These are phyloP conservation scores for Caenorhabditis panamensis DNA, from an alignment of 2,888 invertebrate genomes.

Conservation along the genomic window DNA sequence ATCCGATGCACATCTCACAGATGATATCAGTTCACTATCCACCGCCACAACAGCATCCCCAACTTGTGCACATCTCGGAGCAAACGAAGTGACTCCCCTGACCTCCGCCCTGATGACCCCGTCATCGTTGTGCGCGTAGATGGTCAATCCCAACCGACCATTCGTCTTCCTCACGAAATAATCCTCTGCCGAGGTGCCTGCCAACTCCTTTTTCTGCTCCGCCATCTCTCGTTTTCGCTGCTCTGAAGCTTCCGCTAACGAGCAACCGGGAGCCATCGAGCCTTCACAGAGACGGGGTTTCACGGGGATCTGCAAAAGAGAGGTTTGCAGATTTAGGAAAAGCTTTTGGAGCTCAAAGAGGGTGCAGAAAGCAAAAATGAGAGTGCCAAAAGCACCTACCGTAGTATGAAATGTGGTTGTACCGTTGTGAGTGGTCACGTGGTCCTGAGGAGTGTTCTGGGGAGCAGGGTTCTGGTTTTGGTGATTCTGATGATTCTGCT, in stretches of 20 bases:
- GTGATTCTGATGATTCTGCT: neutral
- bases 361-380: neutral
- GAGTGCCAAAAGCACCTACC: constrained; percentile 20
- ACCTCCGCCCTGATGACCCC: constrained; percentile 69
- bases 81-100: constrained; percentile 68
- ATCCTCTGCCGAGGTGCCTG: constrained; percentile 55
- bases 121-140: constrained; percentile 70
- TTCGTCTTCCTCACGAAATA: constrained; percentile 67
- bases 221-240: constrained; percentile 43
- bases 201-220: constrained; percentile 54
- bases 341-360: neutral
- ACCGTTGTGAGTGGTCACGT: constrained; percentile 56
- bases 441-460: constrained; percentile 23
- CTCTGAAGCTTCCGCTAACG: constrained; percentile 50
- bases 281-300: constrained; percentile 51
- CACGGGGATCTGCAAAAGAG: constrained; percentile 16
- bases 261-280: constrained; percentile 43
- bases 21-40: constrained; percentile 66
- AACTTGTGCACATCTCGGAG: constrained; percentile 64
- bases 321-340: neutral
- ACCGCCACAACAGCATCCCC: constrained; percentile 70
- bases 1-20: constrained; percentile 65
- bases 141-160: constrained; percentile 67
- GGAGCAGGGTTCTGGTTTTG: constrained; percentile 25
- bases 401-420: constrained; percentile 61